A percentile compares a stretch with the other conserved stretches of the same genome.
Evolutionary conservation across 2,113 vertebrate genomes (phyloP).

Genomic region (Pituophis catenifer): DNA sequence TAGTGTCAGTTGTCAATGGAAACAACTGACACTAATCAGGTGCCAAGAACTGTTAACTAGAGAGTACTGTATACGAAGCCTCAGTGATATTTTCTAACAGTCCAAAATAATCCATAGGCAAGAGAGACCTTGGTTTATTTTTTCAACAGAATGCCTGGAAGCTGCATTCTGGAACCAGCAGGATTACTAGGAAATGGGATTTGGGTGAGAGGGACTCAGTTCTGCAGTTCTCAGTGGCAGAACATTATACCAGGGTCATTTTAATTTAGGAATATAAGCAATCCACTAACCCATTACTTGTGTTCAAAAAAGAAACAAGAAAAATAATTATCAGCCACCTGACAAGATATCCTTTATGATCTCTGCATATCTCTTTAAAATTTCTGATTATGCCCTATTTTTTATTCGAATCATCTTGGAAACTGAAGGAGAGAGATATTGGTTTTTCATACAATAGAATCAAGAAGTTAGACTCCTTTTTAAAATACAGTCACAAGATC

Average conservation of each 20-base stretch:
- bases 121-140: background rate
- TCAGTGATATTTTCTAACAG: background rate
- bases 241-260: background rate
- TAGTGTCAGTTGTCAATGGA: background rate
- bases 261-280: background rate
- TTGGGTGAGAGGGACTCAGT: background rate
- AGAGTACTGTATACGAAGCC: background rate
- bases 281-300: background rate
- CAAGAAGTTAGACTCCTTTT: background rate
- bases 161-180: background rate
- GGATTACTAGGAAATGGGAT: background rate
- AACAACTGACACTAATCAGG: background rate
- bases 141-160: background rate
- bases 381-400: background rate
- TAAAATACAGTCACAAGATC: no score
- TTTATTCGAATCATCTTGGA: background rate
- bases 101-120: background rate
- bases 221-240: background rate
- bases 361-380: background rate
- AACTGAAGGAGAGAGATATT: background rate
- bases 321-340: background rate
- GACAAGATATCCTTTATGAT: background rate
- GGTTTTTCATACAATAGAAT: background rate
- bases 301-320: no score
- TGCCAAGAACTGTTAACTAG: background rate